Evolutionary conservation across 1,140 invertebrate species (phyloP), one percentile per base, ranked within the genome.

Genomic region (Pseudobourletiella spinata): DNA sequence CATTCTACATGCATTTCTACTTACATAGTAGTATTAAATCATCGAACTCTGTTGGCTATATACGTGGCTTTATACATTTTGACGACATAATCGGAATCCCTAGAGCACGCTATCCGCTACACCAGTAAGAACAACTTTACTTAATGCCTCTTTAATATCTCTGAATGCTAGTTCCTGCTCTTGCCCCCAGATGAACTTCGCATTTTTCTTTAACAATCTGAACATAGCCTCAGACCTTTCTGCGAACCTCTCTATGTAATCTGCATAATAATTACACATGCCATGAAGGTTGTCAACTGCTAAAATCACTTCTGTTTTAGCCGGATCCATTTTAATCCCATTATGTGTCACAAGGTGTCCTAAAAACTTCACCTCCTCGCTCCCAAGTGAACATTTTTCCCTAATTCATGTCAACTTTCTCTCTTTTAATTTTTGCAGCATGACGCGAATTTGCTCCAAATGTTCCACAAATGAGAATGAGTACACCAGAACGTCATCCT

Each of bases 401-500:
- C 22, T 20, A 43, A 71, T 66, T 1, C 72, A 16, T n/a, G 59
- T 64, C 3, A 72, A 22, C 2, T 55, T 43, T 11, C 69, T 62
- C 15, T 68, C 29, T 15, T 29, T 4, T 1, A 69, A 48, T 28
- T 50, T 22, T 4, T 20, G 14, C 14, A 70, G 51, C 8, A 70
- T 57, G 22, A 39, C 32, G 8, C 55, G n/a, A n/a, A 70, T 1
- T 39, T 75, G 73, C 2, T 60, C 1, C 0, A 59, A 24, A 61
- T 77, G 76, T 58, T 75, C 60, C 16, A 71, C 57, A 30, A 65
- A 60, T 11, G 30, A 42, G 24, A 54, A 61, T 0, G 72, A 76
- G 43, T 71, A 77, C 3, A 82, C 67, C 1, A 82, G 70, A 25
- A 84, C 74, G 65, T 83, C 81, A 64, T 83, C 81, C 0, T 82